These are phyloP conservation scores for Chauna torquata DNA, from an alignment of 2,113 vertebrate genomes.

Conservation along the genomic window DNA sequence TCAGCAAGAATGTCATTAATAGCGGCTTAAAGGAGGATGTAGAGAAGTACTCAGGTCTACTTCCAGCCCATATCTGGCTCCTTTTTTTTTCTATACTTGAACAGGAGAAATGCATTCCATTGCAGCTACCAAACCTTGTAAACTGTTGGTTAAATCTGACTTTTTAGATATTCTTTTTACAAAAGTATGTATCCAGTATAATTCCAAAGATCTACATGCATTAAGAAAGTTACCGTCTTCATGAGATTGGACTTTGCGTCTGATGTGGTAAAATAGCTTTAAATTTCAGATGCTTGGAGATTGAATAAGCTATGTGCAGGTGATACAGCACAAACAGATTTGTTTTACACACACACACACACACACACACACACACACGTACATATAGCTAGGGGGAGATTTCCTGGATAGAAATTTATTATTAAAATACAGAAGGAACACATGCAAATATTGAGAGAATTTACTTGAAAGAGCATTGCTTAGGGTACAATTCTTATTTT, in stretches of 20 bases:
- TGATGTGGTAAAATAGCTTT: not conserved
- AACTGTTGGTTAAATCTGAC: not conserved
- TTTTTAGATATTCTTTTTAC: not conserved
- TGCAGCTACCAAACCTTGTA: not conserved
- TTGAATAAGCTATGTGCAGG: not conserved
- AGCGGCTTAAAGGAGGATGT: not conserved
- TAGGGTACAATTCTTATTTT: not conserved
- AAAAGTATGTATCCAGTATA: not conserved
- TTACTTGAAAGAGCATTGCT: not conserved
- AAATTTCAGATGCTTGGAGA: not conserved
- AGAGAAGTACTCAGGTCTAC: not conserved
- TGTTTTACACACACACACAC: not conserved
- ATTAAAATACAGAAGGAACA: not conserved
- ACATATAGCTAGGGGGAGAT: not conserved
- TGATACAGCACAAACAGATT: not conserved
- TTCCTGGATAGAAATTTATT: not conserved
- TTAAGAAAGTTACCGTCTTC: not conserved
- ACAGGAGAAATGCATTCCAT: not conserved
- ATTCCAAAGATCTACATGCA: not conserved
- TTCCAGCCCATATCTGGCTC: not conserved
- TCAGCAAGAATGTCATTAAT: not conserved
- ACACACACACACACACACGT: not conserved
- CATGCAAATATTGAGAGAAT: not conserved
- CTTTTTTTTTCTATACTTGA: not conserved
- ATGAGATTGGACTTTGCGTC: not conserved